phyloP scores from a whole-genome alignment of 2,888 invertebrate species.

The Caenorhabditis sp. region DNA sequence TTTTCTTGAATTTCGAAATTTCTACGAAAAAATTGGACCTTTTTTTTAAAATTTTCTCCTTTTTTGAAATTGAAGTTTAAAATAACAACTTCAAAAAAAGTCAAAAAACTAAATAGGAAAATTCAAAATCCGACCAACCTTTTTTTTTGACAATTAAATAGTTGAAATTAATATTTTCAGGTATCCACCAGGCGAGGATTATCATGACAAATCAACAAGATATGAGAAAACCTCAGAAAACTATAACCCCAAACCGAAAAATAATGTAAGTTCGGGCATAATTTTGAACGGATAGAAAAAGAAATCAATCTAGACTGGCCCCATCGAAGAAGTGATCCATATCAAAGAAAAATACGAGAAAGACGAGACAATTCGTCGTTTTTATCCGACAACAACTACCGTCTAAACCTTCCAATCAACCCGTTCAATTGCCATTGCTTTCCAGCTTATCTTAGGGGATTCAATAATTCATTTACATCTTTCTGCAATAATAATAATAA shows the following conservation, averaged over 20 bases:
- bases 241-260: not conserved
- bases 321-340: slow-evolving; percentile 34
- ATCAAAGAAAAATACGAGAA: slow-evolving; percentile 37
- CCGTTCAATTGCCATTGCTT: not conserved
- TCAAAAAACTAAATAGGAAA: no score
- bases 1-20: no score
- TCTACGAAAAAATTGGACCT: no score
- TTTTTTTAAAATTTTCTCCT: no score
- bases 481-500: not conserved
- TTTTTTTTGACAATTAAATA: no score
- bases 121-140: no score
- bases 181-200: not conserved
- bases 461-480: not conserved
- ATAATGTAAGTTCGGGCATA: not conserved
- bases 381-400: slow-evolving; percentile 33
- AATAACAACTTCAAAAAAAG: no score
- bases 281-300: not conserved
- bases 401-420: slow-evolving; percentile 7
- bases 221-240: not conserved
- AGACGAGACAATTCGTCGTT: slow-evolving; percentile 39
- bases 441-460: not conserved
- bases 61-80: no score
- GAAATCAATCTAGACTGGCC: no score
- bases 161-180: not conserved
- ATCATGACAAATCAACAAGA: not conserved